phyloP scores from a whole-genome alignment of 2,888 invertebrate species.

The Melieria omissa region DNA sequence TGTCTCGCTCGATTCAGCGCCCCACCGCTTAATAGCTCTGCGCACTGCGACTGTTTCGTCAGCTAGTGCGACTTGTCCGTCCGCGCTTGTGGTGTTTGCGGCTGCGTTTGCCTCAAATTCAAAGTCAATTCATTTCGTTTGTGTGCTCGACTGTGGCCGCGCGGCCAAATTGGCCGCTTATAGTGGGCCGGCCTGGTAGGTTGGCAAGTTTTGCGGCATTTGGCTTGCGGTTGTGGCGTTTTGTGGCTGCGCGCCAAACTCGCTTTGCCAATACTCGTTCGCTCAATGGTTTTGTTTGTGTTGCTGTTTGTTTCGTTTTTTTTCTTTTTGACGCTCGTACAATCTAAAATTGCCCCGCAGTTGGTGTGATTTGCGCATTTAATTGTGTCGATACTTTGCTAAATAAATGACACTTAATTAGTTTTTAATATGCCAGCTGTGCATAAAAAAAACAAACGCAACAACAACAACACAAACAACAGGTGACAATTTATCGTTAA shows the following conservation, averaged over 20 bases:
- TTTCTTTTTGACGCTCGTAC: too few species aligned
- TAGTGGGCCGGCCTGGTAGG: constrained; percentile 28
- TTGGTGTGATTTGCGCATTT: constrained; percentile 6
- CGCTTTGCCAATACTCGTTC: neutral
- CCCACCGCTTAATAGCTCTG: too few species aligned
- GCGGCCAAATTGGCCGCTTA: constrained; percentile 32
- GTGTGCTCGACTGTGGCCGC: neutral
- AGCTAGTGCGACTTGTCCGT: neutral
- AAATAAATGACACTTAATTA: neutral
- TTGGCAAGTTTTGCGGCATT: constrained; percentile 10
- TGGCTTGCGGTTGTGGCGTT: neutral
- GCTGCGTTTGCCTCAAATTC: neutral
- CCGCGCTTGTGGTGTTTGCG: constrained; percentile 2
- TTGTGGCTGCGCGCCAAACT: constrained; percentile 1
- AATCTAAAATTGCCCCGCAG: too few species aligned
- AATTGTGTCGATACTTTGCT: constrained; percentile 27
- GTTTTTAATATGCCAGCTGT: constrained; percentile 4
- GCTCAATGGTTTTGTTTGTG: too few species aligned
- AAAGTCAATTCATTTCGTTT: constrained; percentile 33
- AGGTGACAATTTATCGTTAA: constrained; percentile 22
- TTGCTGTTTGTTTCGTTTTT: too few species aligned
- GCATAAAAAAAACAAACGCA: neutral
- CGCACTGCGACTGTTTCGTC: too few species aligned
- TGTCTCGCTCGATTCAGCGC: too few species aligned
- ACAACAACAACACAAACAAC: constrained; percentile 17